These are phyloP conservation scores for Microcebus lehilahytsara DNA, from an alignment of 2,113 vertebrate species.

Conservation along the genomic window DNA sequence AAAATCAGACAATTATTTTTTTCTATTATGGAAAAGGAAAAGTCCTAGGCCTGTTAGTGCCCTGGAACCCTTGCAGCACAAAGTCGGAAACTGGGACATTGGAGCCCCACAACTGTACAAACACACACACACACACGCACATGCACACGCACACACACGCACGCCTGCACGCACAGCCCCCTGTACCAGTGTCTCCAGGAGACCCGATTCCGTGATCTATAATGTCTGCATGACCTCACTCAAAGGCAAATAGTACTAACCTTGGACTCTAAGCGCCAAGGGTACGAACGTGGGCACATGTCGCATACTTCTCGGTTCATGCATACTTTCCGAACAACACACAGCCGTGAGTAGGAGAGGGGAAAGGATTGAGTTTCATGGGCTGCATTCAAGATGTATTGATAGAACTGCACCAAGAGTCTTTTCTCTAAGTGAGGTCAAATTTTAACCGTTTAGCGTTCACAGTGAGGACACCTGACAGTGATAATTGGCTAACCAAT, in stretches of 20 bases:
- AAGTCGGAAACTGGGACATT: background rate
- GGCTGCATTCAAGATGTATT: slow-evolving; percentile 19
- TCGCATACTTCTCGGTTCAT: slow-evolving; percentile 49
- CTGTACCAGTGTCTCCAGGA: accelerated
- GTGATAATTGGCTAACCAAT: accelerated
- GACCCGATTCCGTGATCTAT: background rate
- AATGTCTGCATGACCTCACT: background rate
- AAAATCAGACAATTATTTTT: background rate
- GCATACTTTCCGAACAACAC: slow-evolving; percentile 55
- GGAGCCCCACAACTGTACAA: accelerated
- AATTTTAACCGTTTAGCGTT: background rate
- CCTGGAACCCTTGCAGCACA: accelerated
- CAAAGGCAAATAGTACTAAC: slow-evolving; percentile 54
- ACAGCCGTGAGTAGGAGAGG: background rate
- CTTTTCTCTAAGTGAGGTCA: background rate
- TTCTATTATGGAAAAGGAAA: background rate
- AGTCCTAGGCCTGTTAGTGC: background rate
- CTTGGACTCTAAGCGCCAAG: slow-evolving; percentile 66
- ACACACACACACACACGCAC: accelerated
- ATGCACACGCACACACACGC: background rate
- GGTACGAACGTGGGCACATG: slow-evolving; percentile 23
- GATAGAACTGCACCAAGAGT: background rate
- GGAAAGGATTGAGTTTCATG: background rate
- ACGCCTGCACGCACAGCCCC: background rate
- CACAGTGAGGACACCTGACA: background rate